Percentiles rank a stretch among this genome's conserved stretches.
Conservation (phyloP, 1,140 invertebrate genomes). For the Leguminivora glycinivorella region DNA sequence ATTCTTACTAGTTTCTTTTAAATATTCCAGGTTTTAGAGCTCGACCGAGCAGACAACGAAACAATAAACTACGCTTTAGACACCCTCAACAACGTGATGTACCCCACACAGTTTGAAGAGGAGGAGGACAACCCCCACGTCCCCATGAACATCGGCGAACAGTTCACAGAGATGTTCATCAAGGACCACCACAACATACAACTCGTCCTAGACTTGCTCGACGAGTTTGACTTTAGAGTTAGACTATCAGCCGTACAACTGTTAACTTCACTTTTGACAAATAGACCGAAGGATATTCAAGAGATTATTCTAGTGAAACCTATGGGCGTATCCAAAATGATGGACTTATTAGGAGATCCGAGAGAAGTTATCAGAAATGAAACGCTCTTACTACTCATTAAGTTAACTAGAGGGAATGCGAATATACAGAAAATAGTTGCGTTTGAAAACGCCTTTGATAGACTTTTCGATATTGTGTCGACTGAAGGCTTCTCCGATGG, state of each 20-base stretch:
- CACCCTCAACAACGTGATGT: constrained; percentile 94
- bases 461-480: constrained; percentile 94
- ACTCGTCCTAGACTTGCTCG: constrained; percentile 92
- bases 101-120: constrained; percentile 90
- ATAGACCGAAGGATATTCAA: constrained; percentile 95
- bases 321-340: constrained; percentile 98
- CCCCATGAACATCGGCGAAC: constrained; percentile 88
- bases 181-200: constrained; percentile 94
- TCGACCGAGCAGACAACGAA: constrained; percentile 93
- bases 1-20: constrained; percentile 27
- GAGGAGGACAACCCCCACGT: constrained; percentile 84
- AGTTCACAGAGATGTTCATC: constrained; percentile 99
- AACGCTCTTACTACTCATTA: constrained; percentile 94
- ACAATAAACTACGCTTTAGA: constrained; percentile 95
- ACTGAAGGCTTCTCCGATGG: constrained; percentile 97
- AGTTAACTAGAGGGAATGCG: constrained; percentile 96
- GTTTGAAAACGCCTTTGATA: constrained; percentile 99
- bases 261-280: constrained; percentile 88
- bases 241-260: constrained; percentile 93
- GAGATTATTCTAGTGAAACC: constrained; percentile 96
- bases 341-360: constrained; percentile 96
- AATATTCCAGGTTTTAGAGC: constrained; percentile 80
- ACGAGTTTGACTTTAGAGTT: constrained; percentile 96
- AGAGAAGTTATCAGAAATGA: constrained; percentile 98
- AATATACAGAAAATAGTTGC: constrained; percentile 99